phyloP scores from a whole-genome alignment of 2,797 vertebrate genomes.

The Liasis olivaceus region DNA sequence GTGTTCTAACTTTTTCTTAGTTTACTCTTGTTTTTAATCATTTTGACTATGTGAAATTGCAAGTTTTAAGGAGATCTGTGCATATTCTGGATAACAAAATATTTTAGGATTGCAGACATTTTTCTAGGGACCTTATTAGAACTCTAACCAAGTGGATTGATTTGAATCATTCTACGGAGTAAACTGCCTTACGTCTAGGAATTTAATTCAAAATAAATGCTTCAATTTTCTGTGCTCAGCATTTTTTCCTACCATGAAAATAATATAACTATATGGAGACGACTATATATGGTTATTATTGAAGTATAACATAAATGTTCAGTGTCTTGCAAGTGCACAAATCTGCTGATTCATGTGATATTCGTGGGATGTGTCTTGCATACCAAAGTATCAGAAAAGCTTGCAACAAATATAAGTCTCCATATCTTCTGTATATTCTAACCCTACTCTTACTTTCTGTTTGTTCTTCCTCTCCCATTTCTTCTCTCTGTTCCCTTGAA shows the following conservation, averaged over 20 bases:
- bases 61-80: background rate
- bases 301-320: background rate
- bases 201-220: background rate
- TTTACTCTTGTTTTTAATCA: background rate
- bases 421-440: background rate
- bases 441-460: background rate
- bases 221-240: background rate
- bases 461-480: background rate
- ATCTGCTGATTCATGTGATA: background rate
- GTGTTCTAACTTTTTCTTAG: background rate
- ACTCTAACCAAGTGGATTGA: background rate
- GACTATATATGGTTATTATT: background rate
- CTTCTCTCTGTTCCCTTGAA: background rate
- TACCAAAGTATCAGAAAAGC: background rate
- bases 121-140: background rate
- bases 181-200: background rate
- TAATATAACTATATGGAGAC: background rate
- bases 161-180: background rate
- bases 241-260: background rate
- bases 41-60: background rate
- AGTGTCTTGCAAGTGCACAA: background rate
- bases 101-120: background rate
- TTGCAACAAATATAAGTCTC: background rate
- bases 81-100: background rate
- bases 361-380: background rate